Percentiles rank a stretch among this genome's conserved stretches.
phyloP scores from a whole-genome alignment of 2,113 vertebrate species.

The Lampris megalopsis region DNA sequence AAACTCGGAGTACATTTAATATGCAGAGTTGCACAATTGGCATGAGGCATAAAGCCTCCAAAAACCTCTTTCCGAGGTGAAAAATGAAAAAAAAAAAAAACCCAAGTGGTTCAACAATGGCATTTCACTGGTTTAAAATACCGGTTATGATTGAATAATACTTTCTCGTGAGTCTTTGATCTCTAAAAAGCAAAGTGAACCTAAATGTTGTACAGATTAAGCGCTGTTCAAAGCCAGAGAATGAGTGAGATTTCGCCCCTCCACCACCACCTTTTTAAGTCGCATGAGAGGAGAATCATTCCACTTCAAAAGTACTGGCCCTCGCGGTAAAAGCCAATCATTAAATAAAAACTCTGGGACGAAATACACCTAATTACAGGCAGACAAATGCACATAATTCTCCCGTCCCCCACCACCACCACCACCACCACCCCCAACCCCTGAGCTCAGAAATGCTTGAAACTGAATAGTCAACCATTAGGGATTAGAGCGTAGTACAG shows the following conservation, averaged over 20 bases:
- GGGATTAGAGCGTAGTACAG: conserved; percentile 67
- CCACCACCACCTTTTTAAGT: conserved; percentile 71
- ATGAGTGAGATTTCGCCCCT: conserved; percentile 53
- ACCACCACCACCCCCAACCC: not conserved
- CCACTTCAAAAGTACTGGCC: conserved; percentile 73
- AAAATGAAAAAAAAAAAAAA: conserved; percentile 61
- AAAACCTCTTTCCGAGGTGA: conserved; percentile 68
- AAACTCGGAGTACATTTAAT: conserved; percentile 79
- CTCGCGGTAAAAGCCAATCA: conserved; percentile 73
- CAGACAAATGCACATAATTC: conserved; percentile 74
- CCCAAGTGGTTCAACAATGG: conserved; percentile 79
- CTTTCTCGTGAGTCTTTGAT: conserved; percentile 79
- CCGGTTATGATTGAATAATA: conserved; percentile 76
- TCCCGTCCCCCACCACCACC: not conserved
- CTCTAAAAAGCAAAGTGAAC: conserved; percentile 69
- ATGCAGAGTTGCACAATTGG: conserved; percentile 79
- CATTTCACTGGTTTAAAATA: conserved; percentile 72
- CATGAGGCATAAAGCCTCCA: conserved; percentile 79
- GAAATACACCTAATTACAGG: conserved; percentile 80
- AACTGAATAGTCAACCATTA: conserved; percentile 57
- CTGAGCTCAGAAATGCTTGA: conserved; percentile 58
- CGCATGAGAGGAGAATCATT: conserved; percentile 77
- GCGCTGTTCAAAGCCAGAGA: conserved; percentile 76
- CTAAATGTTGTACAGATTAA: conserved; percentile 82
- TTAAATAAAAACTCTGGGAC: conserved; percentile 76